Evolutionary conservation across 23 tunicate species (phyloP).

Genomic region (Corella eumyota): DNA sequence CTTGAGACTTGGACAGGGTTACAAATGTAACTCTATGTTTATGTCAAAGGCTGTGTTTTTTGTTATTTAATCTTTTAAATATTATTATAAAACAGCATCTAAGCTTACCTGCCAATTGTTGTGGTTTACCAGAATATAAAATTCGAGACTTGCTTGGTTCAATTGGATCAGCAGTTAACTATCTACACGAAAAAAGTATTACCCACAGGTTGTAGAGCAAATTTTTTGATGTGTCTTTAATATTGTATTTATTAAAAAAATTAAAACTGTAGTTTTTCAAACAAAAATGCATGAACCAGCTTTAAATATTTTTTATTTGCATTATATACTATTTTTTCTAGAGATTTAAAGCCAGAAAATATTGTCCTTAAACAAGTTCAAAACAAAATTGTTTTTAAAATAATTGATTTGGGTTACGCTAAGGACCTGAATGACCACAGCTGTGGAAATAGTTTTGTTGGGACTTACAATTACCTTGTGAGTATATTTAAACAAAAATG

Average conservation of each 20-base stretch:
- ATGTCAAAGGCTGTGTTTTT: too few relatives aligned
- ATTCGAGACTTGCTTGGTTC: slow-evolving; percentile 42
- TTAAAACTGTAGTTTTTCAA: too few relatives aligned
- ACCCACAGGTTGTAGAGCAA: slow-evolving; percentile 57
- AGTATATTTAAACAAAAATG: neutral
- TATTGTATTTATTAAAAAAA: too few relatives aligned
- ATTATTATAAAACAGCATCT: too few relatives aligned
- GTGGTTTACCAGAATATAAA: slow-evolving; percentile 75
- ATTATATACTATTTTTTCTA: too few relatives aligned
- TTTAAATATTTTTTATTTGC: too few relatives aligned
- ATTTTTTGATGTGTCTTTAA: neutral
- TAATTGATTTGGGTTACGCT: slow-evolving; percentile 89
- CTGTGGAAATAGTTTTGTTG: slow-evolving; percentile 64
- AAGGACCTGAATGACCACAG: slow-evolving; percentile 57
- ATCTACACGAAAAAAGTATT: slow-evolving; percentile 43
- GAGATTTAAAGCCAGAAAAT: slow-evolving; percentile 93
- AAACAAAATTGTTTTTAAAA: slow-evolving; percentile 38
- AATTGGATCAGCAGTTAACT: slow-evolving; percentile 72
- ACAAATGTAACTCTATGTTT: too few relatives aligned
- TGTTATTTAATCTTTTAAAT: too few relatives aligned
- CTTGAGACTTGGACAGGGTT: too few relatives aligned
- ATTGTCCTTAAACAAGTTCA: slow-evolving; percentile 44
- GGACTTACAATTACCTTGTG: slow-evolving; percentile 76
- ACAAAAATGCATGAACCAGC: too few relatives aligned
- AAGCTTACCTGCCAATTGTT: slow-evolving; percentile 41